These are phyloP conservation scores for Eupithecia insigniata DNA, from an alignment of 2,888 invertebrate genomes.

Conservation along the genomic window DNA sequence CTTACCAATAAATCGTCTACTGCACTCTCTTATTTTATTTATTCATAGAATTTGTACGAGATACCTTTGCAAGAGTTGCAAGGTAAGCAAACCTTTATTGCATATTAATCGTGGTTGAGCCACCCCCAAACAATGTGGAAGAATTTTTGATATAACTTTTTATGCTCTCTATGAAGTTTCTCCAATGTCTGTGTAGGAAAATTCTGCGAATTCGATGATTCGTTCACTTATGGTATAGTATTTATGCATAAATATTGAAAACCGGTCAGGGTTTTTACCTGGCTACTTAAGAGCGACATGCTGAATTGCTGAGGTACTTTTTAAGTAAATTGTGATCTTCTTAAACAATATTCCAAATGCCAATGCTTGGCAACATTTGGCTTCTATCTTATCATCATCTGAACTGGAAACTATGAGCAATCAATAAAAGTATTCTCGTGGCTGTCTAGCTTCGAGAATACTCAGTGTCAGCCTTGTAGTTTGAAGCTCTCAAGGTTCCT, in stretches of 20 bases:
- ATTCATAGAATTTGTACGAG: not conserved
- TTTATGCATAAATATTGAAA: conserved; percentile 5
- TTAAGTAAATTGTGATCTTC: not conserved
- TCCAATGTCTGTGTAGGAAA: not conserved
- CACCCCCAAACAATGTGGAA: not conserved
- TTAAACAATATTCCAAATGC: not conserved
- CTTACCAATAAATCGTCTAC: not conserved
- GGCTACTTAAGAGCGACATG: not conserved
- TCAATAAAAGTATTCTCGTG: conserved; percentile 1
- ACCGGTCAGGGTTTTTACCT: not conserved
- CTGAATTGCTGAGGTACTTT: not conserved
- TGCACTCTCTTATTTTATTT: not conserved
- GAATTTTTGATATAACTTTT: not conserved
- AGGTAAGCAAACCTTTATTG: not conserved
- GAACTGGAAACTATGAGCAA: conserved; percentile 4
- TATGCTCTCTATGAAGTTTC: not conserved
- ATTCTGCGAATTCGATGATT: not conserved
- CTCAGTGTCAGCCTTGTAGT: conserved; percentile 19
- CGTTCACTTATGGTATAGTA: not conserved
- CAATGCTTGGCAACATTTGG: not conserved
- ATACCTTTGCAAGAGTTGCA: not conserved
- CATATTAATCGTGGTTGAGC: not conserved
- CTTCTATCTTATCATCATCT: not conserved
- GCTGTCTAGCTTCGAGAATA: conserved; percentile 7
- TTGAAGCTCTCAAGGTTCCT: conserved; percentile 29